Evolutionary conservation across 2,888 invertebrate species (phyloP).

Genomic region (Polymixis flavicincta): DNA sequence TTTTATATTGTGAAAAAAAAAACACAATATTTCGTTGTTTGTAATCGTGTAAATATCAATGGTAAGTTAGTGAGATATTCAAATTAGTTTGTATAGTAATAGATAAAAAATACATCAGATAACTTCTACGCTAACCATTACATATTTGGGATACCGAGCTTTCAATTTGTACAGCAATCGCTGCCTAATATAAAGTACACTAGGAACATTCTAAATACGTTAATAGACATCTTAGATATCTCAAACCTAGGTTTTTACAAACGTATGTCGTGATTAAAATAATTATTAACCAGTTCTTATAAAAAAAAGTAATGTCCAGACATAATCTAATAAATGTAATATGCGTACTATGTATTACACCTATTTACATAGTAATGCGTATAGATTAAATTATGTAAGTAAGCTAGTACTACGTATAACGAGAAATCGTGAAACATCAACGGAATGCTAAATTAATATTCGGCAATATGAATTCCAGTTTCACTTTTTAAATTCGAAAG

Average conservation of each 20-base stretch:
- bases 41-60: no score
- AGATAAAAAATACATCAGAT: neutral
- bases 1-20: slow-evolving; percentile 54
- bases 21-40: neutral
- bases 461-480: slow-evolving; percentile 64
- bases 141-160: no score
- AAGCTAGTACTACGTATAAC: slow-evolving; percentile 42
- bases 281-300: neutral
- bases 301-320: slow-evolving; percentile 17
- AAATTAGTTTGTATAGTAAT: neutral
- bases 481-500: slow-evolving; percentile 70
- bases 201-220: neutral
- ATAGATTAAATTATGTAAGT: slow-evolving; percentile 57
- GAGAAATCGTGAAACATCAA: slow-evolving; percentile 66
- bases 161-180: neutral
- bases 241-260: neutral
- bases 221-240: neutral
- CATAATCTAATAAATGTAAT: slow-evolving; percentile 23
- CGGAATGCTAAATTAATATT: slow-evolving; percentile 69
- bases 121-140: no score
- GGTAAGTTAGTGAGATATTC: neutral
- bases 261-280: neutral
- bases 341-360: slow-evolving; percentile 31
- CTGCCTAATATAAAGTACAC: neutral
- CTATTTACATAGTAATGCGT: slow-evolving; percentile 33